Evolutionary conservation across 2,888 invertebrate genomes (phyloP).

Genomic region (Ceramica pisi): DNA sequence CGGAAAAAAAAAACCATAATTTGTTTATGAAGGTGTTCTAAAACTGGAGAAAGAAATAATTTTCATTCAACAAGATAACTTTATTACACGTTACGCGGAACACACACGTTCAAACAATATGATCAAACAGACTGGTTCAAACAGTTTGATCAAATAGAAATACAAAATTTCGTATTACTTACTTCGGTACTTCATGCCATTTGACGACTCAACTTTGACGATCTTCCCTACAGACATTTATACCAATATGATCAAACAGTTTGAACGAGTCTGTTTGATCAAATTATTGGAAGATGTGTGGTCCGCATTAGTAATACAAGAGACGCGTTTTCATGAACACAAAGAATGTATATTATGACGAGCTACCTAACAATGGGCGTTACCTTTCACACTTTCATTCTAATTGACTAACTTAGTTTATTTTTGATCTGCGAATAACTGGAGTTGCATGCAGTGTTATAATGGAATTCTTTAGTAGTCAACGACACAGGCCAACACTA

Average conservation of each 20-base stretch:
- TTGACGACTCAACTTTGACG: too few relatives aligned
- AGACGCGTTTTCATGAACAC: slow-evolving; percentile 21
- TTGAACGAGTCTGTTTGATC: too few relatives aligned
- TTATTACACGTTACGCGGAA: slow-evolving; percentile 9
- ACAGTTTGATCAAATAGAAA: too few relatives aligned
- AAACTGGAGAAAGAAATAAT: slow-evolving; percentile 2
- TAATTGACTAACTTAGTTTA: slow-evolving; percentile 51
- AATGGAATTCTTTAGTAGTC: slow-evolving; percentile 58
- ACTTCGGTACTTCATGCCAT: too few relatives aligned
- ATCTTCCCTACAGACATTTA: too few relatives aligned
- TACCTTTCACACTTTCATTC: slow-evolving; percentile 36
- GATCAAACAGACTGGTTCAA: too few relatives aligned
- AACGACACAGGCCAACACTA: slow-evolving; percentile 23
- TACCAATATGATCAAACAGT: too few relatives aligned
- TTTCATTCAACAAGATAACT: slow-evolving; percentile 22
- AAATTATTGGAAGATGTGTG: too few relatives aligned
- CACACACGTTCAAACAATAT: too few relatives aligned
- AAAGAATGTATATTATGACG: slow-evolving; percentile 39
- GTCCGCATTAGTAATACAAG: too few relatives aligned
- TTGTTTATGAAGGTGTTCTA: slow-evolving; percentile 1
- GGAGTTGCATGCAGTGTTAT: slow-evolving; percentile 34
- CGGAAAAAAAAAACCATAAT: slow-evolving; percentile 15
- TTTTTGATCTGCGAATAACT: slow-evolving; percentile 37
- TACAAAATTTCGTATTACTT: too few relatives aligned
- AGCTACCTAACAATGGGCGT: slow-evolving; percentile 28